Base-by-base conservation (phyloP, 2,797 vertebrate species). In the Hemibagrus guttatus region DNA sequence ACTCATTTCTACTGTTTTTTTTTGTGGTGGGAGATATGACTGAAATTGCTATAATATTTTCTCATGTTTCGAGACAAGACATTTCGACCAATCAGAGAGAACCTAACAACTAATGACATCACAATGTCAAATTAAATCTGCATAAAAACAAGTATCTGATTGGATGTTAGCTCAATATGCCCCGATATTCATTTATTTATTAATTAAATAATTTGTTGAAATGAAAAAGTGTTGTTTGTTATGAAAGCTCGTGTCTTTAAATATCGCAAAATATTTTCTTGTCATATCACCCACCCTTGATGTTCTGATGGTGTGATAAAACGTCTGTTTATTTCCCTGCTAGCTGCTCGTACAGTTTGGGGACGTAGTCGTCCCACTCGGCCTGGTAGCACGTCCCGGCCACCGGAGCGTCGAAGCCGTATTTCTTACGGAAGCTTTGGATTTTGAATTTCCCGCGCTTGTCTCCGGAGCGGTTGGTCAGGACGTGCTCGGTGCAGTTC, bases 301-400 rank as follows among this genome's bases (percentile, higher is more conserved):
- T 12, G 6, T 79, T 54, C 76, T 39, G 35, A 61, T 46, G 2
- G 3, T 63, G 23, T 42, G 39, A 17, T 64, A 11, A 63, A 54
- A 3, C 26, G 0, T 4, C 3, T 2, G 42, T 84, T 93, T 96
- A 98, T 92, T 98, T 98, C 85, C 97, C 97, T 0, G 96, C 93
- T 16, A 99, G 96, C 94, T 99, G 98, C 90, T 98, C 94, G 0
- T 98, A 98, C 35, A 99, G 95, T 90, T 97, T 97, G 31, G 98
- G 98, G 63, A 99, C 98, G 0, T 99, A 99, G 90, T 96, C 92
- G 0, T 99, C 98, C 98, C 98, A 99, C 89, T 98, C 97, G 0
- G 98, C 98, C 93, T 99, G 98, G 95, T 97, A 99, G 92, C 98
- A 99, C 0, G 93, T 96, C 52, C 98, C 98, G 0, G 97, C 98